Base-by-base conservation (phyloP, 1,140 invertebrate species). In the Adoxophyes honmai region DNA sequence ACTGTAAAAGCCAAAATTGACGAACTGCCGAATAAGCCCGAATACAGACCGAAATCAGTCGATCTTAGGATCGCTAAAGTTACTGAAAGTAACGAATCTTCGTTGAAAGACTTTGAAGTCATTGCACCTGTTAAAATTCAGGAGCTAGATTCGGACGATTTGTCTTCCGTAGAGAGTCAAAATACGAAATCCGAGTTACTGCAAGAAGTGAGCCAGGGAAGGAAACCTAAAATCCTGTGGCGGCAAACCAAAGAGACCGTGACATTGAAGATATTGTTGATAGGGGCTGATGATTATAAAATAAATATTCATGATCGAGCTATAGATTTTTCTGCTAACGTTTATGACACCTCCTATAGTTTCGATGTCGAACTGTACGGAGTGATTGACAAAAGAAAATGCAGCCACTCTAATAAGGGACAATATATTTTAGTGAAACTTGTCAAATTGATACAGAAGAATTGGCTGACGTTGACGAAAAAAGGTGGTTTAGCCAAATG, bases 291-390 rank as follows among this genome's bases (percentile, higher is more conserved):
- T 33, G 21, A 66, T 18, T 88, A 87, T 33, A 53, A 73, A 21
- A 7, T 88, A 4, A 52, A 64, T 13, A 78, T 86, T 1, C 42
- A 72, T 28, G 70, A 73, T 1, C 68, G 69, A 5, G 33, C 35
- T 7, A 34, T 88, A 21, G 64, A 69, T 34, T 86, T 88, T 37
- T 51, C 37, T 5, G 56, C 73, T 0, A 55, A 42, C 2, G 51
- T 58, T 1, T 66, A 86, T 35, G 69, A 77, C 13, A 67, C 57
- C 0, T 38, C 66, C 15, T 86, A 86, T 52, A 69, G 53, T 1
- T 88, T 86, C 37, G 62, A 81, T 21, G 53, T 86, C 10, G 73
- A 85, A 52, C 44, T 88, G 15, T 86, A 83, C 35, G 86, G 79
- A 0, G 70, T 76, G 0, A 53, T 88, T 42, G 62, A 81, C 35